Evolutionary conservation across 1,140 invertebrate genomes (phyloP).

Genomic region (Brachystomella parvula): DNA sequence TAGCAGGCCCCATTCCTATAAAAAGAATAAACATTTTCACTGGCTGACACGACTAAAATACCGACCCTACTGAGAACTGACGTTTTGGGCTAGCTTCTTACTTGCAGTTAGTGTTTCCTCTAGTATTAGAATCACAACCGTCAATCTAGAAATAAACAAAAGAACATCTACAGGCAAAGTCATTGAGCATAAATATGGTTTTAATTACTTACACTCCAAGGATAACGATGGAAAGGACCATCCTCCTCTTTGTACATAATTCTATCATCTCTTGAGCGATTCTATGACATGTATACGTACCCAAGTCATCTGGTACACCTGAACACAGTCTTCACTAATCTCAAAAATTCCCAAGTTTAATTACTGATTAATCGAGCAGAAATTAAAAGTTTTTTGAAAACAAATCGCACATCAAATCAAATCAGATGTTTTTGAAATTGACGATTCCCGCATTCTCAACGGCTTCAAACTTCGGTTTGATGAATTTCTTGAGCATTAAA

Average conservation of each 20-base stretch:
- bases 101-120: slow-evolving; percentile 45
- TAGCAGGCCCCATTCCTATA: neutral
- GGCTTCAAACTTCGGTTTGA: no score
- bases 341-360: no score
- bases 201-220: slow-evolving; percentile 32
- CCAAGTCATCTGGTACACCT: neutral
- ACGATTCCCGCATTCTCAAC: no score
- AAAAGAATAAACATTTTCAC: neutral
- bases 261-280: slow-evolving; percentile 31
- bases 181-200: neutral
- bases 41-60: neutral
- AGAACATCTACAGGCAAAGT: neutral
- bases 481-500: no score
- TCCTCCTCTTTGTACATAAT: slow-evolving; percentile 34
- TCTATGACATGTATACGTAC: neutral
- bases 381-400: no score
- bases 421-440: no score
- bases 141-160: slow-evolving; percentile 47
- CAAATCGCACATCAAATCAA: no score
- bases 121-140: slow-evolving; percentile 64
- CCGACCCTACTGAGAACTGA: neutral
- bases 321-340: no score
- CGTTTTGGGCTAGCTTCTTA: slow-evolving; percentile 11
- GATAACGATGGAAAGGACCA: slow-evolving; percentile 32
- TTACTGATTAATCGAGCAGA: no score